Evolutionary conservation across 2,113 vertebrate species (phyloP).

Genomic region (Sceloporus undulatus): DNA sequence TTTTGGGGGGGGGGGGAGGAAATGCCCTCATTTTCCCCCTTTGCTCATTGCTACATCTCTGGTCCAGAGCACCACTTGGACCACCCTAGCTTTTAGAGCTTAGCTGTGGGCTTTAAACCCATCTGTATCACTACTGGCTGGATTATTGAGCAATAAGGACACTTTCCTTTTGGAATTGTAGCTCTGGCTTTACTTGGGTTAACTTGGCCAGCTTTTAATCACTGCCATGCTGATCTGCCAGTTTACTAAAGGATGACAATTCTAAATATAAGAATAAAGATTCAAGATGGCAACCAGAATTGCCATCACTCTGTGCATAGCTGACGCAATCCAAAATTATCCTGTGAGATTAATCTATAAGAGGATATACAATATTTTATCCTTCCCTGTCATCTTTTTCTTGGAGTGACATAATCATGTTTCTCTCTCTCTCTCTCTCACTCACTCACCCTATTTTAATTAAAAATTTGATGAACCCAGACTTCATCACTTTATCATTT

Average conservation of each 20-base stretch:
- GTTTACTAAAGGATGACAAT: background rate
- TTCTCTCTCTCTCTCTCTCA: background rate
- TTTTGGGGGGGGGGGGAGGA: too few species aligned
- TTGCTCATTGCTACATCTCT: too few species aligned
- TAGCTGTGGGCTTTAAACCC: too few species aligned
- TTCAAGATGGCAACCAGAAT: constrained; percentile 14
- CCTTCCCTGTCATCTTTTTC: background rate
- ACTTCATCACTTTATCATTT: constrained; percentile 18
- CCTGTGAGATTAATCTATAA: constrained; percentile 22
- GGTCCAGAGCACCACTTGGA: too few species aligned
- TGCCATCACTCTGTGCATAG: constrained; percentile 15
- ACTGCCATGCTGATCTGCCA: background rate
- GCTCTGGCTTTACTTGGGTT: too few species aligned
- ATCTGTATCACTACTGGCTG: too few species aligned
- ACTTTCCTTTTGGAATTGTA: too few species aligned
- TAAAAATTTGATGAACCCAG: constrained; percentile 26
- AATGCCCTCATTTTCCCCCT: too few species aligned
- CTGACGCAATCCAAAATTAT: constrained; percentile 27
- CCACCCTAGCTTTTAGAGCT: too few species aligned
- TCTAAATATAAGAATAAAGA: background rate
- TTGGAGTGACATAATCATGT: background rate
- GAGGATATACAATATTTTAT: background rate
- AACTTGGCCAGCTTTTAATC: background rate
- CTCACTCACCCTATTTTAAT: constrained; percentile 9
- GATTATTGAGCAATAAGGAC: too few species aligned